These are phyloP conservation scores for Sebastolobus altivelis DNA, from an alignment of 2,797 vertebrate species.

Conservation along the genomic window DNA sequence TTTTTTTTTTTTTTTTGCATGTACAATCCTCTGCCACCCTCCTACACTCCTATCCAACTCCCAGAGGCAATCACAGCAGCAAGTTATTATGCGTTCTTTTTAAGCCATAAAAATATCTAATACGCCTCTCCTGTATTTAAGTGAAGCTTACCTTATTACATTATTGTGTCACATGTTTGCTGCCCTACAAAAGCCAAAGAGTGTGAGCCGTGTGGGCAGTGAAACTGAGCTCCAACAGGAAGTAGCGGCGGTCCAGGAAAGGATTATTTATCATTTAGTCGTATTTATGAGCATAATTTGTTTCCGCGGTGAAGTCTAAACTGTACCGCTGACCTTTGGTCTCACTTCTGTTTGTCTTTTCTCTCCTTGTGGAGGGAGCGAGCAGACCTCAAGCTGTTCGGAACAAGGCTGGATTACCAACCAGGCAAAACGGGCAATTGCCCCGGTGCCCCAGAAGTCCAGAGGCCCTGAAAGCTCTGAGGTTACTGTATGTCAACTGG, in stretches of 20 bases:
- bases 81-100: slow-evolving; percentile 68
- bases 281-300: slow-evolving; percentile 71
- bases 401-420: slow-evolving; percentile 30
- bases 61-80: slow-evolving; percentile 70
- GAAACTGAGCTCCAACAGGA: slow-evolving; percentile 57
- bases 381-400: slow-evolving; percentile 11
- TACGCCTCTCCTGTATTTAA: slow-evolving; percentile 71
- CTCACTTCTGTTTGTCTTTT: slow-evolving; percentile 45
- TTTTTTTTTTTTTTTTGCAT: slow-evolving; percentile 35
- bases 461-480: slow-evolving; percentile 31
- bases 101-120: slow-evolving; percentile 72
- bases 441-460: slow-evolving; percentile 13
- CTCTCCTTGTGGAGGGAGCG: slow-evolving; percentile 17
- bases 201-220: slow-evolving; percentile 71
- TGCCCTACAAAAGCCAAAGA: slow-evolving; percentile 64
- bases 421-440: slow-evolving; percentile 25
- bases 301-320: slow-evolving; percentile 59
- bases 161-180: slow-evolving; percentile 71
- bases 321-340: slow-evolving; percentile 62
- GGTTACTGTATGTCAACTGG: slow-evolving; percentile 61
- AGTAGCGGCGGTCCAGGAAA: slow-evolving; percentile 57
- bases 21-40: slow-evolving; percentile 68
- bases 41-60: slow-evolving; percentile 66
- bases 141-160: slow-evolving; percentile 77
- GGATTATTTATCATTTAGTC: slow-evolving; percentile 72